phyloP scores from a whole-genome alignment of 2,113 vertebrate genomes.

The Pycnonotus jocosus region DNA sequence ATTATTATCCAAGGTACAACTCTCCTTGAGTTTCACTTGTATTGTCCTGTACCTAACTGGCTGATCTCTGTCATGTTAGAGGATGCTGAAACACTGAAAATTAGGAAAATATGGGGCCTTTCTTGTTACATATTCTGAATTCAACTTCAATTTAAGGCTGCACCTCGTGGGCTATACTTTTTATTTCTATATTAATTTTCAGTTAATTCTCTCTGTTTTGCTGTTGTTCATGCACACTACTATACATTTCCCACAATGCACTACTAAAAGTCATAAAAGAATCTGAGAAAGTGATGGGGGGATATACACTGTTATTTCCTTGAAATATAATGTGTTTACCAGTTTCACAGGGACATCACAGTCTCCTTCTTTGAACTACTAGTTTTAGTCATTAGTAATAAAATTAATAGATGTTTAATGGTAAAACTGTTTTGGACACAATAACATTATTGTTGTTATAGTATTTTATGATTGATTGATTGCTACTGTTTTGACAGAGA shows the following conservation, averaged over 20 bases:
- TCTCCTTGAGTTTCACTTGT: background rate
- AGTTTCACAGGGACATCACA: background rate
- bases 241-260: background rate
- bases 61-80: background rate
- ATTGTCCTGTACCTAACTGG: background rate
- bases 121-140: background rate
- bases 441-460: background rate
- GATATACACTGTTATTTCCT: background rate
- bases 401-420: background rate
- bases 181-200: background rate
- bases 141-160: background rate
- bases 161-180: background rate
- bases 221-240: background rate
- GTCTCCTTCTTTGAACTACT: background rate
- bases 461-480: background rate
- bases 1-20: slow-evolving; percentile 52
- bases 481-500: background rate
- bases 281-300: background rate
- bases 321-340: background rate
- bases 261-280: background rate
- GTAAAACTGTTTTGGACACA: background rate
- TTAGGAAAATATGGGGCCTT: background rate
- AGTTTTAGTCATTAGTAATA: background rate
- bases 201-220: background rate
- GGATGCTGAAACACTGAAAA: background rate